Base-by-base conservation (phyloP, 2,113 vertebrate species). In the Microtus oregoni region DNA sequence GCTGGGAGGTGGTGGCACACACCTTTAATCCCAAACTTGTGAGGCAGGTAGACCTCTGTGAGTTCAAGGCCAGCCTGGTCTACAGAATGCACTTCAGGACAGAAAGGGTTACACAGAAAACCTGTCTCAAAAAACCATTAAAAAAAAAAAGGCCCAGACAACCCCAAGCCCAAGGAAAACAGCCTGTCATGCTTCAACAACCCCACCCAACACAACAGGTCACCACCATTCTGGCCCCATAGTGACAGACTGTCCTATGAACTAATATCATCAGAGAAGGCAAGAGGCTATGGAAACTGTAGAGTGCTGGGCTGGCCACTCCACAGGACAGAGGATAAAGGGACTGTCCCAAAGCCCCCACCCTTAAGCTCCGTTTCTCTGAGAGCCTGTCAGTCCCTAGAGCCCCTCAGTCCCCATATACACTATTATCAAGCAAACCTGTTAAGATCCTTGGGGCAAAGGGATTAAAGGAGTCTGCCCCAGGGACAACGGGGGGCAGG, bases 391-490 rank as follows among this genome's bases (percentile, higher is more conserved):
- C 35, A 30, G 83, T 75, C 89, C 70, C 41, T 75, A 35, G 17
- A 52, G 86, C 15, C 92, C 95, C 92, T 72, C 68, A 28, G 12
- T 32, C 76, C 95, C 91, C 63, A 47, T 22, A 19, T 32, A 50
- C 0, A 1, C 32, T 58, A 87, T 95, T 93, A 76, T 35, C 88
- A 65, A 81, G 50, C 44, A 76, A 81, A 61, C 24, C 52, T 5
- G 12, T 68, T 4, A 63, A 83, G 38, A 85, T 89, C 77, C 63
- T 95, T 50, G 65, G 97, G 44, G 24, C 65, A 0, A 2, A 93
- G 72, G 0, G 78, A 93, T 95, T 94, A 2, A 91, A 89, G 82
- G 95, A 72, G 41, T 47, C 81, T 70, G 72, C 94, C 96, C 44
- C 72, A 68, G 92, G 95, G 88, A 77, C 38, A 65, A 3, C 1